These are phyloP conservation scores for Cephalotes varians DNA, from an alignment of 2,888 invertebrate genomes.

Conservation along the genomic window DNA sequence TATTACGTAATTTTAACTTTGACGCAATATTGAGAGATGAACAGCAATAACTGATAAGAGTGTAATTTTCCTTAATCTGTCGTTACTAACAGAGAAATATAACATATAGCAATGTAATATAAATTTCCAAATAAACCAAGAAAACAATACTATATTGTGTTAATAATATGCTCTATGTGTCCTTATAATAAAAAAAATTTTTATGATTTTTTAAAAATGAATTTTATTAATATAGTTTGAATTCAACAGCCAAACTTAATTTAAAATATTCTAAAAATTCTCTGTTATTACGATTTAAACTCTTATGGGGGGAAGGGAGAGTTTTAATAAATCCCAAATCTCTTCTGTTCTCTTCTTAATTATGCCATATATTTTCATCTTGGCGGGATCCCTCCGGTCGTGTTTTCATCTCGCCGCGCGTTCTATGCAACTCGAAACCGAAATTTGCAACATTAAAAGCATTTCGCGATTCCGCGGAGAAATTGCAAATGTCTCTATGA, in stretches of 20 bases:
- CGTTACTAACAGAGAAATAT: neutral
- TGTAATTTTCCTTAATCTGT: neutral
- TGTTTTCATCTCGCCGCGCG: neutral
- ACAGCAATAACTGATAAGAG: neutral
- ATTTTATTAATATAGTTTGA: neutral
- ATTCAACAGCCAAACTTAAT: neutral
- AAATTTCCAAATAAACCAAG: too few relatives aligned
- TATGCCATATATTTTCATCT: neutral
- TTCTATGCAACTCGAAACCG: neutral
- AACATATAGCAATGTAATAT: neutral
- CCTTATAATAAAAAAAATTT: too few relatives aligned
- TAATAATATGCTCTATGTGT: too few relatives aligned
- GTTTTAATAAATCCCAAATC: neutral
- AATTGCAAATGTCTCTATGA: neutral
- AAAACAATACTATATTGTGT: too few relatives aligned
- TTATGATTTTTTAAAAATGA: too few relatives aligned
- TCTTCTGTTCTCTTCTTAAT: too few relatives aligned
- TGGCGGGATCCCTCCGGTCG: neutral
- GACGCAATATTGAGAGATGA: neutral
- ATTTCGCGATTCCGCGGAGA: neutral
- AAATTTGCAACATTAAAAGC: neutral
- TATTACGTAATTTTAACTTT: neutral
- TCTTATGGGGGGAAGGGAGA: neutral
- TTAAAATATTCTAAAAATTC: neutral
- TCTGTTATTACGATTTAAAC: neutral